These are phyloP conservation scores for Drosophila quadrilineata DNA, from an alignment of 1,140 invertebrate species.

Conservation along the genomic window DNA sequence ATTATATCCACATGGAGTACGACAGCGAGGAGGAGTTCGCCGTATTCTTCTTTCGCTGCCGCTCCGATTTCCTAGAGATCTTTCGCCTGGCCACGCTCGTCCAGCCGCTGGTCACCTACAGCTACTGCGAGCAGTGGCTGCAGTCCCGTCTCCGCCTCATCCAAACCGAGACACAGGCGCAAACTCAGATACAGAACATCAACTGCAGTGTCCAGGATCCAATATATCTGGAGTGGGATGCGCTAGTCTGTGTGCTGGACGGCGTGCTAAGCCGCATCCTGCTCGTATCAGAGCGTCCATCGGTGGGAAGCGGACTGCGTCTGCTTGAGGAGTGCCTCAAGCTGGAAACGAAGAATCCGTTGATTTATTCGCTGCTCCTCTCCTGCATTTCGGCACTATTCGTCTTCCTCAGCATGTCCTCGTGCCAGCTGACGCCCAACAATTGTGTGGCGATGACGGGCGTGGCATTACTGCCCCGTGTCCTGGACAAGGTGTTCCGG, in stretches of 20 bases:
- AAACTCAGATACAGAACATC: constrained; percentile 55
- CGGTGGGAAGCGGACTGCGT: constrained; percentile 86
- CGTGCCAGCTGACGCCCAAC: constrained; percentile 86
- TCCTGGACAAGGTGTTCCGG: constrained; percentile 93
- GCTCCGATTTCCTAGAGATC: constrained; percentile 89
- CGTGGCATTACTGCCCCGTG: constrained; percentile 87
- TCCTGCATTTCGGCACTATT: constrained; percentile 95
- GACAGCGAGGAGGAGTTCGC: constrained; percentile 95
- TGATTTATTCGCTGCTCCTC: constrained; percentile 90
- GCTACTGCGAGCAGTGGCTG: constrained; percentile 91
- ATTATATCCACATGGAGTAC: constrained; percentile 92
- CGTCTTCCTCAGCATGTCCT: constrained; percentile 93
- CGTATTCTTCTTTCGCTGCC: constrained; percentile 89
- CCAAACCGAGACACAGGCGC: constrained; percentile 81
- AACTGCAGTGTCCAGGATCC: constrained; percentile 84
- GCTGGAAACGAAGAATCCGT: constrained; percentile 88
- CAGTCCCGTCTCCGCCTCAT: constrained; percentile 85
- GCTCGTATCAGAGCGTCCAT: constrained; percentile 85
- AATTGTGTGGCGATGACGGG: constrained; percentile 86
- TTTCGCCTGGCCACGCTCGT: constrained; percentile 90
- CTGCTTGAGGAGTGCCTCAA: constrained; percentile 89
- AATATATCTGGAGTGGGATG: constrained; percentile 93
- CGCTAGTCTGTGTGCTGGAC: constrained; percentile 87
- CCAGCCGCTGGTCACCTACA: constrained; percentile 91
- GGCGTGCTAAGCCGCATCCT: constrained; percentile 90